A percentile compares a stretch with the other conserved stretches of the same genome.
phyloP scores from a whole-genome alignment of 2,888 invertebrate species.

The Stomorhina lunata region DNA sequence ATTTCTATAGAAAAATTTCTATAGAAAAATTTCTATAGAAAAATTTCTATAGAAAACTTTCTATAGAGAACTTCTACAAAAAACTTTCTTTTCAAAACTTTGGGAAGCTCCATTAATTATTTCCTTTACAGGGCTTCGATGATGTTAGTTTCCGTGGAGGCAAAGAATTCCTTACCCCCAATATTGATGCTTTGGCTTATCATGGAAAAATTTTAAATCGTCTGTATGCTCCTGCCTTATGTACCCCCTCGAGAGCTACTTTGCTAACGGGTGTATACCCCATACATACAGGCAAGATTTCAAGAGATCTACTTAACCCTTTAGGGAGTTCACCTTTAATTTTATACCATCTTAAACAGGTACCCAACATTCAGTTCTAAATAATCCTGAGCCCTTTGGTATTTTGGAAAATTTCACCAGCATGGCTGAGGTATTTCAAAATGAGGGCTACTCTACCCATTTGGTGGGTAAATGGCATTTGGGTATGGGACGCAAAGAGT shows the following conservation, averaged over 20 bases:
- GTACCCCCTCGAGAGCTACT: constrained; percentile 91
- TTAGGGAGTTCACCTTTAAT: background rate
- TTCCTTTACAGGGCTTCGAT: constrained; percentile 87
- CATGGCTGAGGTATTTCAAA: constrained; percentile 85
- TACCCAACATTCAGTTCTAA: constrained; percentile 86
- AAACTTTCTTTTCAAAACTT: no score
- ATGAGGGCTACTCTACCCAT: constrained; percentile 89
- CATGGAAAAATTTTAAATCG: constrained; percentile 91
- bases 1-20: no score
- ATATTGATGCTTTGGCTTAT: constrained; percentile 92
- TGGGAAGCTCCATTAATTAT: no score
- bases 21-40: no score
- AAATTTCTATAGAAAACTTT: no score
- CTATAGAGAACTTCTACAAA: no score
- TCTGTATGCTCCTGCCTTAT: constrained; percentile 89
- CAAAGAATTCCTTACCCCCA: constrained; percentile 92
- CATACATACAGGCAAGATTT: constrained; percentile 85
- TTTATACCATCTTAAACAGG: no score
- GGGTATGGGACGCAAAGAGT: constrained; percentile 84
- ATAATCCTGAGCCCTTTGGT: constrained; percentile 86
- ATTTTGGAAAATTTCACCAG: constrained; percentile 85
- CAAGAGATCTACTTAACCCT: background rate
- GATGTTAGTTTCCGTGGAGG: constrained; percentile 95
- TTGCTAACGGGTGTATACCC: constrained; percentile 93
- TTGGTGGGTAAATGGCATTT: constrained; percentile 96